These are phyloP conservation scores for Alosa sapidissima DNA, from an alignment of 2,797 vertebrate genomes.

Conservation along the genomic window DNA sequence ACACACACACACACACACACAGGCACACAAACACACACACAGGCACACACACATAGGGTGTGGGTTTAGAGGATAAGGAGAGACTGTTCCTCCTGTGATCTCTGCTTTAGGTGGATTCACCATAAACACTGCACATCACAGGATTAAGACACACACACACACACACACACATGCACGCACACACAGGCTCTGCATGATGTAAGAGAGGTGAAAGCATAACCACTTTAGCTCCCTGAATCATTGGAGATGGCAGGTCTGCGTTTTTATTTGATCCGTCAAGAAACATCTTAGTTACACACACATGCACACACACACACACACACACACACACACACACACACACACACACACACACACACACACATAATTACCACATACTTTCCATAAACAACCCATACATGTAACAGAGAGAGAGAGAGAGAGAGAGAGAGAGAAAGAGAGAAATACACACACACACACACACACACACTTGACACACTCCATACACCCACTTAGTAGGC, in stretches of 20 bases:
- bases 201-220: neutral
- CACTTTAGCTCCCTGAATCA: too few relatives aligned
- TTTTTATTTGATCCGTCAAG: too few relatives aligned
- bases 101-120: neutral
- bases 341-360: too few relatives aligned
- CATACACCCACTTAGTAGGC: too few relatives aligned
- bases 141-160: conserved; percentile 9
- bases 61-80: neutral
- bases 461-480: too few relatives aligned
- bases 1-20: neutral
- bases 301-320: neutral
- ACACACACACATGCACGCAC: neutral
- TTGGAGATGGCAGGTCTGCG: too few relatives aligned
- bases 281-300: neutral
- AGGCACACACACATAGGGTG: neutral
- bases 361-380: too few relatives aligned
- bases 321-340: neutral
- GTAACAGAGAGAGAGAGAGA: too few relatives aligned
- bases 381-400: too few relatives aligned
- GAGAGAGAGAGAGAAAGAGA: too few relatives aligned
- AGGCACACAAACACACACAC: neutral
- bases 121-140: neutral
- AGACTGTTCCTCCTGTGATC: neutral
- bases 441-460: too few relatives aligned
- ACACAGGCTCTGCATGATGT: neutral